Base-by-base conservation (phyloP, 2,797 vertebrate genomes). In the Bradypodion pumilum region DNA sequence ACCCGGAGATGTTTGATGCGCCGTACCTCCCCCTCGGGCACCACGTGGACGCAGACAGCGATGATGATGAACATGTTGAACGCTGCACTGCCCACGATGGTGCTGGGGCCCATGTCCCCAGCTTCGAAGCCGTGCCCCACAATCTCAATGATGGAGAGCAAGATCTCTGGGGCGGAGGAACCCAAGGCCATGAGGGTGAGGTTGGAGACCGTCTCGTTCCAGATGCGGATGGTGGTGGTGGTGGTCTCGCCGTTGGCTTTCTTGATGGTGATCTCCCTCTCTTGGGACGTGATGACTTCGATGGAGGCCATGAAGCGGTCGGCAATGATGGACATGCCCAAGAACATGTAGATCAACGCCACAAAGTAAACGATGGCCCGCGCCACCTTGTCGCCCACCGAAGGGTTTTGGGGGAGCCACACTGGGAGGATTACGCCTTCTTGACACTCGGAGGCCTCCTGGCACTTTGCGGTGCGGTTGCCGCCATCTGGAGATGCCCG, bases 21-120 rank as follows among this genome's bases (percentile, higher is more conserved):
- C 42, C 97, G 95, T 4, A 92, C 94, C 89, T 97, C 97, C 0
- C 97, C 96, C 0, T 97, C 97, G 0, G 97, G 97, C 37, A 97
- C 97, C 87, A 97, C 97, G 0, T 95, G 94, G n/a, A 97, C 95
- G 40, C 97, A 97, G 88, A 97, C 75, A 21, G 96, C 96, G n/a
- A 97, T 97, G 90, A 97, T 97, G 79, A 97, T 65, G 10, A 97
- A 97, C 97, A 97, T 97, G 94, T 97, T 97, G 91, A 97, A 97
- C 78, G 97, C 97, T 0, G 97, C 97, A 1, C 97, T 97, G 78
- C 97, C 97, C 63, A 97, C 97, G 0, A 97, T 97, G 88, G 97
- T 97, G 93, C 96, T 97, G 66, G 97, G 97, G 12, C 97, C 97
- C 79, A 97, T 92, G 52, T 96, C 32, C 0, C 97, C 97, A 0